Evolutionary conservation across 2,797 vertebrate genomes (phyloP).

Genomic region (Serranus cabrilla): DNA sequence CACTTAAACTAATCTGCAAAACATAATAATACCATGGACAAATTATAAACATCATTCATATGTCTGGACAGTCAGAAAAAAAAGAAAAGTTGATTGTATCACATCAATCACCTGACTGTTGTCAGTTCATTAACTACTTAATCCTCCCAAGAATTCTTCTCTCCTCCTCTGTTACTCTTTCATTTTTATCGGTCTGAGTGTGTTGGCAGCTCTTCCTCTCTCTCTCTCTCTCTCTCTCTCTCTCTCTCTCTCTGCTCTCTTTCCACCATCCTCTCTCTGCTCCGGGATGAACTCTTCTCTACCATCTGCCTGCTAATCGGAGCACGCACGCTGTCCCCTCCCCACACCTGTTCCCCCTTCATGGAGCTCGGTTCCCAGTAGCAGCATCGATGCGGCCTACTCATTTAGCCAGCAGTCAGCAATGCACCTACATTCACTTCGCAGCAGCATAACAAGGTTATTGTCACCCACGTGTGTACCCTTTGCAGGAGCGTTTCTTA

Average conservation of each 20-base stretch:
- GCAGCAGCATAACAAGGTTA: slow-evolving; percentile 45
- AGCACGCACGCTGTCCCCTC: slow-evolving; percentile 37
- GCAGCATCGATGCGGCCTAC: slow-evolving; percentile 37
- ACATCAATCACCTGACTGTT: slow-evolving; percentile 3
- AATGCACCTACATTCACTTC: slow-evolving; percentile 35
- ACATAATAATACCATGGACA: not conserved
- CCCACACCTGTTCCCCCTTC: slow-evolving; percentile 36
- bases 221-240: slow-evolving; percentile 11
- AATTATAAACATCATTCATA: slow-evolving; percentile 6
- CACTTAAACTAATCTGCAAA: not conserved
- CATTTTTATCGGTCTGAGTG: slow-evolving; percentile 27
- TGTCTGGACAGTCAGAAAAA: not conserved
- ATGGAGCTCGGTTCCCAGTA: slow-evolving; percentile 20
- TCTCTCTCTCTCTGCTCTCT: slow-evolving; percentile 10
- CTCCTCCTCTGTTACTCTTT: slow-evolving; percentile 8
- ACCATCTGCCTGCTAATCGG: slow-evolving; percentile 67
- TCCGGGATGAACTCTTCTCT: slow-evolving; percentile 30
- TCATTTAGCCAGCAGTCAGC: slow-evolving; percentile 45
- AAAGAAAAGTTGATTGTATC: not conserved
- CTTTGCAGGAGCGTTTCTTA: not conserved
- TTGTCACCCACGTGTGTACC: slow-evolving; percentile 18
- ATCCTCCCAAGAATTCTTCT: not conserved
- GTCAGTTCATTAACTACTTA: slow-evolving; percentile 7
- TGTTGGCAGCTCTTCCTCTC: slow-evolving; percentile 12
- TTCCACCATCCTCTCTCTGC: slow-evolving; percentile 12